Evolutionary conservation across 2,797 vertebrate genomes (phyloP).

Genomic region (Enteromius fasciolatus): DNA sequence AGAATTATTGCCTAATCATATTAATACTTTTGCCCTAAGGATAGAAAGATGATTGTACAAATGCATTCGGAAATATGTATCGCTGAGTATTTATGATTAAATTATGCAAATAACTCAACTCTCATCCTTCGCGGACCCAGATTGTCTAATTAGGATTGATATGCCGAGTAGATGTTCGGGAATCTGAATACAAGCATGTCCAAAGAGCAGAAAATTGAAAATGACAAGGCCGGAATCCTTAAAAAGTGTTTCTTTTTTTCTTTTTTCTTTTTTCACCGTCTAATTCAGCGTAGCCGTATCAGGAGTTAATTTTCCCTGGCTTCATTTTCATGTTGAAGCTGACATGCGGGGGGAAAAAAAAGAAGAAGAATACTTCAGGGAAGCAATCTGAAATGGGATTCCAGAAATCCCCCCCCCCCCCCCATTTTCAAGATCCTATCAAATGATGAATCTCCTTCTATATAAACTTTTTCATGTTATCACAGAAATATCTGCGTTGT

Average conservation of each 20-base stretch:
- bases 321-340: slow-evolving; percentile 83
- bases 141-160: slow-evolving; percentile 99
- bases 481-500: slow-evolving; percentile 75
- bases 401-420: slow-evolving; percentile 79
- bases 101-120: slow-evolving; percentile 99
- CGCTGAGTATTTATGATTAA: slow-evolving; percentile 99
- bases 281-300: slow-evolving; percentile 85
- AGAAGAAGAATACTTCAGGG: slow-evolving; percentile 78
- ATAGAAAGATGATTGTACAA: slow-evolving; percentile 99
- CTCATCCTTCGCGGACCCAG: slow-evolving; percentile 98
- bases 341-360: slow-evolving; percentile 68
- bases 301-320: slow-evolving; percentile 86
- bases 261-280: slow-evolving; percentile 78
- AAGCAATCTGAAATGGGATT: slow-evolving; percentile 83
- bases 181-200: slow-evolving; percentile 99
- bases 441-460: slow-evolving; percentile 75
- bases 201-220: slow-evolving; percentile 99
- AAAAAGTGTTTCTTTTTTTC: slow-evolving; percentile 89
- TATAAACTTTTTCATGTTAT: slow-evolving; percentile 78
- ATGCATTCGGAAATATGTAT: slow-evolving; percentile 99
- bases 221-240: slow-evolving; percentile 99
- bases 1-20: slow-evolving; percentile 99
- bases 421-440: slow-evolving; percentile 74
- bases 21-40: slow-evolving; percentile 99
- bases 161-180: slow-evolving; percentile 99